Evolutionary conservation across 2,797 vertebrate species (phyloP).

Genomic region (Selene dorsalis): DNA sequence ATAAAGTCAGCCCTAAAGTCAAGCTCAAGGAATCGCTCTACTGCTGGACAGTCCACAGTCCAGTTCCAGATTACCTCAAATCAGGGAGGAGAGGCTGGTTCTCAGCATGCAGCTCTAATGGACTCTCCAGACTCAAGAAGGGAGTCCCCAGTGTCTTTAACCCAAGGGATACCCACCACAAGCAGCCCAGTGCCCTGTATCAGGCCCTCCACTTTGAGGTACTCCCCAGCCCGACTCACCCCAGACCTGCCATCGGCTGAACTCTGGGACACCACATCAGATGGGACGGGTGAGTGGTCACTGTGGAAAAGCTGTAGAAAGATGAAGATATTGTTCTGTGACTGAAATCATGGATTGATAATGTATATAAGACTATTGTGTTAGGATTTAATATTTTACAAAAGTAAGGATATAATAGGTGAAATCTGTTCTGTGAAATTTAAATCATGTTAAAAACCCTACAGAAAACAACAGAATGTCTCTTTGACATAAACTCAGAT

Average conservation of each 20-base stretch:
- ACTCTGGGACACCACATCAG: slow-evolving; percentile 76
- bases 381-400: not conserved
- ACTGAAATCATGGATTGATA: not conserved
- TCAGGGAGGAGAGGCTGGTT: slow-evolving; percentile 70
- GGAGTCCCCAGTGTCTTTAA: slow-evolving; percentile 65
- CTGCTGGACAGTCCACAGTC: slow-evolving; percentile 70
- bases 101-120: slow-evolving; percentile 50
- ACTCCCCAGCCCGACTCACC: slow-evolving; percentile 73
- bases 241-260: slow-evolving; percentile 75
- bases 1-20: slow-evolving; percentile 87
- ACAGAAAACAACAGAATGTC: not conserved
- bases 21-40: slow-evolving; percentile 77
- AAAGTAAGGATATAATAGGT: not conserved
- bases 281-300: slow-evolving; percentile 74
- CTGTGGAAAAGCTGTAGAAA: not conserved
- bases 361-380: not conserved
- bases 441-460: not conserved
- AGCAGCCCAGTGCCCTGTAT: slow-evolving; percentile 76
- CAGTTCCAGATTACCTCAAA: slow-evolving; percentile 73
- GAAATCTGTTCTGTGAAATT: not conserved
- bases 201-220: slow-evolving; percentile 80
- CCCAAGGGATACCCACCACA: slow-evolving; percentile 74
- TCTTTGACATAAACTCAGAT: not conserved
- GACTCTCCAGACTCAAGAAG: slow-evolving; percentile 73
- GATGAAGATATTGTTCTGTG: slow-evolving; percentile 10